Base-by-base conservation (phyloP, 2,797 vertebrate species). In the Sphenodon punctatus region DNA sequence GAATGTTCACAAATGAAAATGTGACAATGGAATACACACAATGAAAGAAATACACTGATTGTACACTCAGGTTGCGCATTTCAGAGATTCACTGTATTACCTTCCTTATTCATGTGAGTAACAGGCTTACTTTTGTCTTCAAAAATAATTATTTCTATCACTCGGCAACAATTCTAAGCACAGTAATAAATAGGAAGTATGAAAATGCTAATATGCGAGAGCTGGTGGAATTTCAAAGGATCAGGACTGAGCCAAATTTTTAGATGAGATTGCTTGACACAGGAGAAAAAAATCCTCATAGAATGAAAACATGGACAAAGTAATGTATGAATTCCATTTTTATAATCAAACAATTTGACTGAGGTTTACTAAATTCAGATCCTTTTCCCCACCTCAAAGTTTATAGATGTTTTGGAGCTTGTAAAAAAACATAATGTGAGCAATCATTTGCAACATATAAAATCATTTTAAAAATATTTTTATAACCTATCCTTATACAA, bases 21-120 rank as follows among this genome's bases (percentile, higher is more conserved):
- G 49, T 71, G 79, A 88, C 89, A 91, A 90, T 89, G 78, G 87
- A 91, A 92, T 88, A 91, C 89, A 92, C 88, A 86, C 30, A 30
- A 22, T 88, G 80, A 88, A 89, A 91, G 84, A 89, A 90, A 85
- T 75, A 86, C 78, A 88, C 68, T 88, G 88, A 91, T 86, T 91
- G 84, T 87, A 84, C 66, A 85, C 78, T 72, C 85, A 90, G 59
- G 65, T 82, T 84, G 72, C 78, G 85, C 85, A 77, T 89, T 92
- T 91, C 85, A 82, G 89, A 87, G 85, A 89, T 87, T 90, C 85
- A 56, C 67, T 0, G 11, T 79, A 88, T 91, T 90, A 93, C 90
- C 82, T 86, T 87, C 74, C 82, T 92, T 87, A 91, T 89, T 93
- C 89, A 89, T 89, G 89, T 91, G 87, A 88, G 89, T 91, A 92